Evolutionary conservation across 2,113 vertebrate species (phyloP).

Genomic region (Nycticorax nycticorax): DNA sequence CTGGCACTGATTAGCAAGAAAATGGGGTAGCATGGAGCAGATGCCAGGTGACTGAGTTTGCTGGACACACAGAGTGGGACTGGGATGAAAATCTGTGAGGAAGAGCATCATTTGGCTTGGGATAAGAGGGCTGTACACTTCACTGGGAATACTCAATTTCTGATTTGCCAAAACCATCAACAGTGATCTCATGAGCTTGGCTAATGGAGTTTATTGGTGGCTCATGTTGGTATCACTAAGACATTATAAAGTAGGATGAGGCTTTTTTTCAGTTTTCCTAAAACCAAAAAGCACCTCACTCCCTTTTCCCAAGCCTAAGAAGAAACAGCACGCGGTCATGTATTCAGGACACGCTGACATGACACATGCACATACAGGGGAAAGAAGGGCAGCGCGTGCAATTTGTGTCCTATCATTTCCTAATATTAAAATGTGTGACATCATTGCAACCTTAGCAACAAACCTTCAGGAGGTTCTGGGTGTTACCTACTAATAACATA

Average conservation of each 20-base stretch:
- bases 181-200: background rate
- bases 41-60: background rate
- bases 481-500: background rate
- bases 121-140: background rate
- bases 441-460: background rate
- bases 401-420: background rate
- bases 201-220: background rate
- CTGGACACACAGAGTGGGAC: background rate
- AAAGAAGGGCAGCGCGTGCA: background rate
- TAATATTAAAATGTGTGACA: background rate
- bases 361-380: background rate
- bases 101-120: background rate
- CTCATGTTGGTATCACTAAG: background rate
- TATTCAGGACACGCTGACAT: background rate
- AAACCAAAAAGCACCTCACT: background rate
- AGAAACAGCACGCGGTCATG: background rate
- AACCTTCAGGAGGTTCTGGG: background rate
- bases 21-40: background rate
- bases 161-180: background rate
- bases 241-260: background rate
- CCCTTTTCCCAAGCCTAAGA: background rate
- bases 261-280: background rate
- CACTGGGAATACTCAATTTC: background rate
- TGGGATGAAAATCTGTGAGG: background rate
- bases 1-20: background rate